Conservation (phyloP, 1,140 invertebrate genomes). For the Ceratosolen solmsi region DNA sequence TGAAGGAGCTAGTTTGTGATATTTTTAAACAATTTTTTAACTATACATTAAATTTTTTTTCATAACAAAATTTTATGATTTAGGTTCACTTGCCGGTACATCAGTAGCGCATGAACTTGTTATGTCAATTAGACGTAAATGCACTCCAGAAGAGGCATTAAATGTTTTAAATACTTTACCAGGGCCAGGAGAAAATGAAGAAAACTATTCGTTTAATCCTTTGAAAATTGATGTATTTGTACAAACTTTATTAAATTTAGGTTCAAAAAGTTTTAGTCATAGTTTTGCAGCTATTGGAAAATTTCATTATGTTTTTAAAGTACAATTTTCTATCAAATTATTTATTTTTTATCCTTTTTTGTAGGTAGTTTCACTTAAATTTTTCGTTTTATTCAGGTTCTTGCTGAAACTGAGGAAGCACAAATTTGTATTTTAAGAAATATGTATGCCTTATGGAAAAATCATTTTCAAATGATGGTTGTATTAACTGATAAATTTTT, state of each 20-base stretch:
- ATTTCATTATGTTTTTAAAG: conserved; percentile 95
- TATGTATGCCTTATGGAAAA: conserved; percentile 94
- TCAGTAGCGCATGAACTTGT: conserved; percentile 88
- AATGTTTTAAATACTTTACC: conserved; percentile 90
- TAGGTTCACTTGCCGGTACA: conserved; percentile 87
- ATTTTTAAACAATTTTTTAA: conserved; percentile 6
- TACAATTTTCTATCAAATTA: conserved; percentile 62
- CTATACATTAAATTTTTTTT: background rate
- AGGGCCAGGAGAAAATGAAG: conserved; percentile 83
- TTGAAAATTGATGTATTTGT: conserved; percentile 98
- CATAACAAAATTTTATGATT: conserved; percentile 53
- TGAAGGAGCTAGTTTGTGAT: conserved; percentile 83
- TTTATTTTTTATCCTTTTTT: background rate
- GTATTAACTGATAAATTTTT: conserved; percentile 97
- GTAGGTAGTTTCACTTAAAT: conserved; percentile 12
- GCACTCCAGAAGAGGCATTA: conserved; percentile 92
- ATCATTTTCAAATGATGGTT: conserved; percentile 97
- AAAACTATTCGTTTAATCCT: conserved; percentile 85
- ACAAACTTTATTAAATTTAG: conserved; percentile 92
- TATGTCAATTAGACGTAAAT: conserved; percentile 89
- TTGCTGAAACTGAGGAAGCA: conserved; percentile 95
- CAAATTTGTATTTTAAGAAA: conserved; percentile 95
- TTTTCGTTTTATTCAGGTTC: conserved; percentile 74
- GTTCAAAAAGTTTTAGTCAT: conserved; percentile 97
- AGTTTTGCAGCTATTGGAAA: conserved; percentile 98